phyloP scores from a whole-genome alignment of 2,113 vertebrate genomes.

The Varanus salvator region DNA sequence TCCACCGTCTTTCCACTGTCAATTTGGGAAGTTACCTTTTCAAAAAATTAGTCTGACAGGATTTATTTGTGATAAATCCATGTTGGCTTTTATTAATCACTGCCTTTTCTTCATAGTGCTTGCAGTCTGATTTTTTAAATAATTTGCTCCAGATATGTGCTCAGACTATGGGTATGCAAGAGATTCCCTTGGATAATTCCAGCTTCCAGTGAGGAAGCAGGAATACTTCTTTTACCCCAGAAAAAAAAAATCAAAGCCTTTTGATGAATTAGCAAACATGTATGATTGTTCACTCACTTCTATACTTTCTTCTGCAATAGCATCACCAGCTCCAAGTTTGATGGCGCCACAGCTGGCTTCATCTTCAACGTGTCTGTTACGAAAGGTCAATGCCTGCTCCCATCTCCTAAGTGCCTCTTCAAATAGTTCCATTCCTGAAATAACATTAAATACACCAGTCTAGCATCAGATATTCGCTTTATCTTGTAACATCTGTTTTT shows the following conservation, averaged over 20 bases:
- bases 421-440: conserved; percentile 94
- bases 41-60: too few species aligned
- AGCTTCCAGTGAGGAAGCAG: background rate
- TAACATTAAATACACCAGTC: conserved; percentile 2
- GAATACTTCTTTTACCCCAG: background rate
- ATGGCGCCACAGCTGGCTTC: conserved; percentile 85
- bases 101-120: too few species aligned
- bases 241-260: accelerated
- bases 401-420: conserved; percentile 93
- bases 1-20: too few species aligned
- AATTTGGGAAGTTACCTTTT: too few species aligned
- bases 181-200: background rate
- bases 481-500: background rate
- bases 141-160: background rate
- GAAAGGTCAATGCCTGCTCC: conserved; percentile 94
- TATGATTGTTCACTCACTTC: conserved; percentile 78
- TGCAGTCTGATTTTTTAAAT: too few species aligned
- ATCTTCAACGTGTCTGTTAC: conserved; percentile 86
- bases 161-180: background rate
- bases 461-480: background rate
- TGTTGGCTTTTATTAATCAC: too few species aligned
- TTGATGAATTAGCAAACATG: background rate
- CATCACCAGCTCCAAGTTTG: conserved; percentile 89
- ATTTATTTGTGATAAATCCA: too few species aligned
- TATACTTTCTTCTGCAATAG: conserved; percentile 90